phyloP scores from a whole-genome alignment of 2,888 invertebrate species.

The Pterostichus niger region DNA sequence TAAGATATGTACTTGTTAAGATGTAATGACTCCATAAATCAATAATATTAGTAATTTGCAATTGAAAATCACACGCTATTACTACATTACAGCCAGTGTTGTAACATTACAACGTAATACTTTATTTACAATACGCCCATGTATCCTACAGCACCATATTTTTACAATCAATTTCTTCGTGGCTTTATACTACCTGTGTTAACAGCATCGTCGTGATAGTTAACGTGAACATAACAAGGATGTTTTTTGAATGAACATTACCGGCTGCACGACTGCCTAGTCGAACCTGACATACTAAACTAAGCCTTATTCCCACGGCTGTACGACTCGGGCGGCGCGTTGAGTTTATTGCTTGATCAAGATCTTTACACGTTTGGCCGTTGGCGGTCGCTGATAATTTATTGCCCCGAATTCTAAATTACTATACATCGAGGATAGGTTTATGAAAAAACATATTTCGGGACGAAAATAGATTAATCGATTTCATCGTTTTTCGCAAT shows the following conservation, averaged over 20 bases:
- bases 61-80: conserved; percentile 63
- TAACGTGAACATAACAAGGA: conserved; percentile 20
- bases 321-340: conserved; percentile 8
- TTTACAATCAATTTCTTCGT: conserved; percentile 47
- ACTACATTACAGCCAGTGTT: background rate
- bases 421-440: conserved; percentile 56
- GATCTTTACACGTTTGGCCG: conserved; percentile 62
- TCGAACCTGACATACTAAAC: conserved; percentile 27
- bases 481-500: conserved; percentile 17
- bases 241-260: conserved; percentile 63
- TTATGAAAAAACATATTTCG: conserved; percentile 55
- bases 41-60: conserved; percentile 65
- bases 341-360: conserved; percentile 49
- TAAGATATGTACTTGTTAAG: conserved; percentile 37
- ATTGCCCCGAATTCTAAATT: conserved; percentile 62
- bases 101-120: conserved; percentile 41
- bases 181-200: conserved; percentile 30
- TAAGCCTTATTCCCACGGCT: conserved; percentile 39
- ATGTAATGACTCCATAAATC: conserved; percentile 60
- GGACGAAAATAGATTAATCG: conserved; percentile 55
- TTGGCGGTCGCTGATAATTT: conserved; percentile 56
- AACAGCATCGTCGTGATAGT: conserved; percentile 19
- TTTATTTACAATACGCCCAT: conserved; percentile 39
- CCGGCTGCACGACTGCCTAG: background rate
- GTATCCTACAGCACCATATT: background rate